phyloP scores from a whole-genome alignment of 2,888 invertebrate species.

The Apeira syringaria region DNA sequence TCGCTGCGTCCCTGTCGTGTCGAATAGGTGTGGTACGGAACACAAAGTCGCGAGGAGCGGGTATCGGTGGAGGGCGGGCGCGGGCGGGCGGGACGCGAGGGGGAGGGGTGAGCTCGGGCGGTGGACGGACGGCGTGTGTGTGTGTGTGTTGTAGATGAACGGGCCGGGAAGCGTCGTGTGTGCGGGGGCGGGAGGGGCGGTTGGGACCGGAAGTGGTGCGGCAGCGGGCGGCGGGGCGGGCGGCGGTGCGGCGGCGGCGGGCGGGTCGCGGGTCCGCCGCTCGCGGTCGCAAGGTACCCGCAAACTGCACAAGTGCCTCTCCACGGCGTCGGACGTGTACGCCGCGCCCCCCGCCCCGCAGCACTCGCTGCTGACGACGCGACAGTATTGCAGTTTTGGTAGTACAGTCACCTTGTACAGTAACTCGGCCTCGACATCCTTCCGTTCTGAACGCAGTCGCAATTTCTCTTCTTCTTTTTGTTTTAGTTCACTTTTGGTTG shows the following conservation, averaged over 20 bases:
- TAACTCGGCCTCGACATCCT: conserved; percentile 61
- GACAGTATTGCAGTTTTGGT: conserved; percentile 98
- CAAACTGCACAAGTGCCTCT: conserved; percentile 96
- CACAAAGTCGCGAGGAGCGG: conserved; percentile 7
- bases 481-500: conserved; percentile 37
- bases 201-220: conserved; percentile 62
- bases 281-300: conserved; percentile 98
- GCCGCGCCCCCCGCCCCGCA: conserved; percentile 84
- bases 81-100: conserved; percentile 37
- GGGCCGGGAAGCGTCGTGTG: conserved; percentile 37
- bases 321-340: conserved; percentile 93
- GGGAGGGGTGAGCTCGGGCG: conserved; percentile 20
- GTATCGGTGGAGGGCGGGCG: conserved; percentile 26
- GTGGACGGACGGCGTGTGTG: conserved; percentile 33
- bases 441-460: conserved; percentile 76
- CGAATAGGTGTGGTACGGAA: background rate
- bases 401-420: conserved; percentile 89
- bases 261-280: conserved; percentile 85
- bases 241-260: conserved; percentile 53
- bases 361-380: conserved; percentile 90
- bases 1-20: background rate
- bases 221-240: conserved; percentile 74
- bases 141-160: conserved; percentile 58
- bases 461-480: conserved; percentile 64
- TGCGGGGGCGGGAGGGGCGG: conserved; percentile 30